These are phyloP conservation scores for Sinonovacula constricta DNA, from an alignment of 1,140 invertebrate species.

Conservation along the genomic window DNA sequence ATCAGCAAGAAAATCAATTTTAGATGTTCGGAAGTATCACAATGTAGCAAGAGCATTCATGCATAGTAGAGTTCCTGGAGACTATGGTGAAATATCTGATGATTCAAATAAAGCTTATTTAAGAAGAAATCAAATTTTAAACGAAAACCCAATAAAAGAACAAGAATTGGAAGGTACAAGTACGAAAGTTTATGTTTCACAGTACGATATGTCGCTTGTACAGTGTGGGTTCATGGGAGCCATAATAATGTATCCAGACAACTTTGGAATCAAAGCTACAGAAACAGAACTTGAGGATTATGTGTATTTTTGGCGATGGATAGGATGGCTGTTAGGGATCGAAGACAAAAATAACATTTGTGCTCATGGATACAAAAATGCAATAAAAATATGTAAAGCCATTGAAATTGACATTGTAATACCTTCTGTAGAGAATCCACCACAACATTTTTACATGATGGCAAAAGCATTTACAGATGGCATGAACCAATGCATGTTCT, in stretches of 20 bases:
- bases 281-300: conserved; percentile 85
- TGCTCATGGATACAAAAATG: conserved; percentile 77
- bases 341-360: conserved; percentile 87
- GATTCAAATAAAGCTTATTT: no score
- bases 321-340: conserved; percentile 89
- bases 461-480: conserved; percentile 56
- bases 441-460: conserved; percentile 57
- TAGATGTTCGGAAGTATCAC: conserved; percentile 79
- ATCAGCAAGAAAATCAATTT: conserved; percentile 51
- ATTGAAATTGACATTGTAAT: conserved; percentile 58
- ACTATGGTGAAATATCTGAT: no score
- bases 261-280: conserved; percentile 82
- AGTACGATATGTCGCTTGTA: conserved; percentile 90
- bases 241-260: conserved; percentile 83
- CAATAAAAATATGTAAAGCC: conserved; percentile 73
- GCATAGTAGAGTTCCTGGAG: conserved; percentile 79
- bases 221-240: conserved; percentile 87
- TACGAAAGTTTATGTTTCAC: conserved; percentile 79
- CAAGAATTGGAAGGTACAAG: neutral
- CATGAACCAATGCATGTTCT: conserved; percentile 18
- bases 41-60: conserved; percentile 72
- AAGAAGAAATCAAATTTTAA: neutral
- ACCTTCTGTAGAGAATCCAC: conserved; percentile 55
- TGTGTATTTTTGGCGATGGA: conserved; percentile 90
- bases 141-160: neutral